phyloP scores from a whole-genome alignment of 2,888 invertebrate genomes.

The Oligia latruncula region DNA sequence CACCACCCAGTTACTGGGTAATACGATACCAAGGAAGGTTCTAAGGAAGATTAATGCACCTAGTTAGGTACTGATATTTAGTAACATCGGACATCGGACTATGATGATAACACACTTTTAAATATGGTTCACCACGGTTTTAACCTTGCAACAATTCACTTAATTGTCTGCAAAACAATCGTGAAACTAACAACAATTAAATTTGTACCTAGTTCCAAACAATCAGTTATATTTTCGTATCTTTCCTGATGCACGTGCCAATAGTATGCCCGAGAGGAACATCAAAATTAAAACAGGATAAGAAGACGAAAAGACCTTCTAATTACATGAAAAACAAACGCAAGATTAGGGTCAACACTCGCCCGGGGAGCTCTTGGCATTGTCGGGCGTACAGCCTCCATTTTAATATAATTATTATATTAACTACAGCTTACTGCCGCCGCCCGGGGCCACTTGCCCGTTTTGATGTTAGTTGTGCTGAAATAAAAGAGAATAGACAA shows the following conservation, averaged over 20 bases:
- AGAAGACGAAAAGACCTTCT: constrained; percentile 76
- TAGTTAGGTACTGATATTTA: background rate
- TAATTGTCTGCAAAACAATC: background rate
- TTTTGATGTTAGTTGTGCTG: constrained; percentile 60
- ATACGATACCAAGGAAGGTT: background rate
- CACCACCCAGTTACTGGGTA: too few relatives aligned
- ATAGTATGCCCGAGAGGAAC: constrained; percentile 70
- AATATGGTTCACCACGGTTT: background rate
- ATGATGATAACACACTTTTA: too few relatives aligned
- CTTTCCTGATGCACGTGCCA: constrained; percentile 49
- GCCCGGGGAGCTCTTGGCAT: constrained; percentile 71
- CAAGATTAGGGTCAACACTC: constrained; percentile 79
- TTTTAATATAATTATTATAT: constrained; percentile 74
- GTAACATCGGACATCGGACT: background rate
- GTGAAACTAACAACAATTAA: background rate
- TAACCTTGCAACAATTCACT: background rate
- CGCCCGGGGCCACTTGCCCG: constrained; percentile 50
- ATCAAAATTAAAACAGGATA: constrained; percentile 79
- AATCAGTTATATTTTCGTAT: background rate
- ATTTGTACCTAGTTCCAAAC: constrained; percentile 1
- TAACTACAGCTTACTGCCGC: constrained; percentile 56
- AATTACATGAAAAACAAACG: constrained; percentile 85
- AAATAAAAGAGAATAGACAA: constrained; percentile 49
- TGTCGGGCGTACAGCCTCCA: constrained; percentile 74
- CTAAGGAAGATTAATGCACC: background rate